Percentiles rank a stretch among this genome's conserved stretches.
Evolutionary conservation across 1,140 invertebrate species (phyloP).

Genomic region (Glossosoma conforme): DNA sequence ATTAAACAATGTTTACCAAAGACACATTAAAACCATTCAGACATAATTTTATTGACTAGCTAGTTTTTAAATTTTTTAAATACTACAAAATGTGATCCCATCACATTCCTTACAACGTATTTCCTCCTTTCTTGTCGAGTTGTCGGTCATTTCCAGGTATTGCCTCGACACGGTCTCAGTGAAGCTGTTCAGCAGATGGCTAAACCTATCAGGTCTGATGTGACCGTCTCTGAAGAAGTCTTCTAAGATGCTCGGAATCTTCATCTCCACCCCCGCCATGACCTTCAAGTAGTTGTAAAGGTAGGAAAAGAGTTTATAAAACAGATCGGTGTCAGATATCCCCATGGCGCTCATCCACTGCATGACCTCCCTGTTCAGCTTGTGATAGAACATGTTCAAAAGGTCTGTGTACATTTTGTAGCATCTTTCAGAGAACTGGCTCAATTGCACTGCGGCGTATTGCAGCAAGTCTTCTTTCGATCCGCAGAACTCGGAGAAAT

Average conservation of each 20-base stretch:
- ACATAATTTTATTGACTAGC: too few species aligned
- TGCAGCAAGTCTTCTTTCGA: constrained; percentile 4
- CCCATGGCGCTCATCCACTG: constrained; percentile 2
- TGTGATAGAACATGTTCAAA: background rate
- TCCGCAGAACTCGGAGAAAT: background rate
- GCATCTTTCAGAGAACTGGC: background rate
- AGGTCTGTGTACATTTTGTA: background rate
- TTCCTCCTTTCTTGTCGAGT: background rate
- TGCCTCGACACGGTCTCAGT: background rate
- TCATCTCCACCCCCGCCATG: background rate
- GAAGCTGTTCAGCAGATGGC: constrained; percentile 3
- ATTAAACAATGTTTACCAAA: too few species aligned
- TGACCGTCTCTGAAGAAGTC: constrained; percentile 4
- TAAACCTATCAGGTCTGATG: background rate
- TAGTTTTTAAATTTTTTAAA: too few species aligned
- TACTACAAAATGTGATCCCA: constrained; percentile 11
- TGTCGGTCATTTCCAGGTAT: background rate
- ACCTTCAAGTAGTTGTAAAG: constrained; percentile 3
- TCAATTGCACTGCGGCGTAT: background rate
- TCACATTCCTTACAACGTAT: constrained; percentile 6
- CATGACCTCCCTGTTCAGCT: background rate
- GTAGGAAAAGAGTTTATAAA: constrained; percentile 5
- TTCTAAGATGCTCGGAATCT: constrained; percentile 3
- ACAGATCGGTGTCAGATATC: constrained; percentile 5
- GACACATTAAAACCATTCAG: too few species aligned